These are phyloP conservation scores for Castor canadensis DNA, from an alignment of 2,113 vertebrate species.

Conservation along the genomic window DNA sequence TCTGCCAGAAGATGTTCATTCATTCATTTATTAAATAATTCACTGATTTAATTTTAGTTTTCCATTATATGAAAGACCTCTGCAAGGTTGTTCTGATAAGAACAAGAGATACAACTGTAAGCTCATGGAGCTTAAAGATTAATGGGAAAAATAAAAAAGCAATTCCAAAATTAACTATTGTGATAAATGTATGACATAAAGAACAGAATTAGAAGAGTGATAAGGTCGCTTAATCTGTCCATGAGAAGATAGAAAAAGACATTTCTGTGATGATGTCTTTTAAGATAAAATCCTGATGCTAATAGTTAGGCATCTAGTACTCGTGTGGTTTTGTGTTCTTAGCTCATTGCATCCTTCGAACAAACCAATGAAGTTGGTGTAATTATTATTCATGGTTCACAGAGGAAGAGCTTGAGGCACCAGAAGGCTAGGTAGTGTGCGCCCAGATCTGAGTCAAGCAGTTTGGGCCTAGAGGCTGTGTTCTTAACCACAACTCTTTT, in stretches of 20 bases:
- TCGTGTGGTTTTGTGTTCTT: not conserved
- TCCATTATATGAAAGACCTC: not conserved
- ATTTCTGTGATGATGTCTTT: accelerated
- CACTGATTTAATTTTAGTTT: not conserved
- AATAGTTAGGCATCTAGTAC: not conserved
- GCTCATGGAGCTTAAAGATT: not conserved
- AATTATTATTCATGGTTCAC: not conserved
- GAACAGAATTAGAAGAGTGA: not conserved
- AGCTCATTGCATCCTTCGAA: not conserved
- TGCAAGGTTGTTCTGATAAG: not conserved
- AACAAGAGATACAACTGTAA: not conserved
- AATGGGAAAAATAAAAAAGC: not conserved
- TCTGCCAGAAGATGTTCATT: not conserved
- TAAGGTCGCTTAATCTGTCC: not conserved
- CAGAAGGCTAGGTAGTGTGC: not conserved
- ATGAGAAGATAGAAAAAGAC: not conserved
- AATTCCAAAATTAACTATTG: not conserved
- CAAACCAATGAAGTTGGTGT: not conserved
- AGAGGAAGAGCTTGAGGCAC: not conserved
- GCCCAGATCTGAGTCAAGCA: not conserved
- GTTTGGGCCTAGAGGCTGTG: not conserved
- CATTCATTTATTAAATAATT: not conserved
- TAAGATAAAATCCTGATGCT: not conserved
- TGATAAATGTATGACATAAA: not conserved
- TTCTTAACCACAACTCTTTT: not conserved